Base-by-base conservation (phyloP, 2,888 invertebrate genomes). In the Drosophila villosipedis region DNA sequence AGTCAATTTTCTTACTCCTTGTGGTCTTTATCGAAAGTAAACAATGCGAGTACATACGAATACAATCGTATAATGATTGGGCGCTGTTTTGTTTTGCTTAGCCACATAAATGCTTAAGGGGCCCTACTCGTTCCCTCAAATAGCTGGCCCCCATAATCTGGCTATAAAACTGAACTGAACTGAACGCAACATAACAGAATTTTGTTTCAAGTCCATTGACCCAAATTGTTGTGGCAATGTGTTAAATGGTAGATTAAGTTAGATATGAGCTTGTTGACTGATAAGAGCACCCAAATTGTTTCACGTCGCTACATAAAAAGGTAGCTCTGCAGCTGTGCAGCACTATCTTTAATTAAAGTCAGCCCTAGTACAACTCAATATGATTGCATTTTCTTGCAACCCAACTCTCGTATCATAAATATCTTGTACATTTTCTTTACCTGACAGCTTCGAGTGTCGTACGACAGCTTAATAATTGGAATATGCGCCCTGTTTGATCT, bases 201-300 rank as follows among this genome's bases (percentile, higher is more conserved):
- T 61, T 70, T 82, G 72, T 78, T 82, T 84, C 83, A 78, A 85
- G 83, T 83, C 86, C 86, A 83, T 83, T 85, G 83, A 83, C 83
- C 83, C 78, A 83, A 78, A 83, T 85, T 80, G 65, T 63, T 41
- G 57, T 50, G 68, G 81, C 83, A 80, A 83, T 83, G 83, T 83
- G 83, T 80, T 83, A 73, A 74, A 39, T 68, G 55, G 37, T 66
- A 54, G 73, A 76, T 76, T 62, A 57, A 70, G 64, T 82, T 79
- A 82, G 68, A 71, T 76, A 76, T 71, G 76, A 50, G 59, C 50
- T 59, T 59, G 74, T 65, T 69, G 83, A 85, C 76, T 80, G 83
- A 83, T 85, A 83, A 83, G 43, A 77, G 60, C 50, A n/a, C 31
- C 64, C 14, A 30, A 77, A 84, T 69, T 79, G 53, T 60, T 79